Evolutionary conservation across 2,888 invertebrate genomes (phyloP).

Genomic region (Perizoma flavofasciatum): DNA sequence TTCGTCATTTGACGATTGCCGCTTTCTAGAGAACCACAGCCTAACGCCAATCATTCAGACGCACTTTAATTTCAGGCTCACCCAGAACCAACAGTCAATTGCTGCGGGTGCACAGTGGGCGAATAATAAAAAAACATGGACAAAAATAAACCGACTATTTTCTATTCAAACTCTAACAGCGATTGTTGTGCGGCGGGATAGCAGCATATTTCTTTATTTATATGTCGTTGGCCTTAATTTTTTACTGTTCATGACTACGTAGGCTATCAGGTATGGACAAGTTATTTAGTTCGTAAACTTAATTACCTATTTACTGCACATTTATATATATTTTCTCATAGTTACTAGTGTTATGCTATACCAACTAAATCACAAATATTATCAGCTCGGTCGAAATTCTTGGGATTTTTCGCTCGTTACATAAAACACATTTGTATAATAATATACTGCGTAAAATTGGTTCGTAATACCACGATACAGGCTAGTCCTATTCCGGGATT

Average conservation of each 20-base stretch:
- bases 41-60: slow-evolving; percentile 35
- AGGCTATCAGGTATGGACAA: not conserved
- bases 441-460: too few species aligned
- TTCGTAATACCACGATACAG: too few species aligned
- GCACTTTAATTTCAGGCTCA: slow-evolving; percentile 39
- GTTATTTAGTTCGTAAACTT: too few species aligned
- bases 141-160: slow-evolving; percentile 36
- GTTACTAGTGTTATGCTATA: too few species aligned
- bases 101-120: slow-evolving; percentile 33
- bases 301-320: too few species aligned
- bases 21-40: not conserved
- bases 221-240: slow-evolving; percentile 11
- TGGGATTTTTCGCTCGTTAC: too few species aligned
- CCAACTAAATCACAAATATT: too few species aligned
- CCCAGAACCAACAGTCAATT: slow-evolving; percentile 41
- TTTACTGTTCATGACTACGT: slow-evolving; percentile 1
- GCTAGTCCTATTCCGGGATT: too few species aligned
- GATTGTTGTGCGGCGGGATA: slow-evolving; percentile 23
- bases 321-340: too few species aligned
- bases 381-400: too few species aligned
- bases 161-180: slow-evolving; percentile 26
- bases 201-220: slow-evolving; percentile 18
- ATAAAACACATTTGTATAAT: too few species aligned
- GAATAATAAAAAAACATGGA: slow-evolving; percentile 33
- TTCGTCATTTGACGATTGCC: not conserved